phyloP scores from a whole-genome alignment of 2,113 vertebrate genomes.

The Indri indri region DNA sequence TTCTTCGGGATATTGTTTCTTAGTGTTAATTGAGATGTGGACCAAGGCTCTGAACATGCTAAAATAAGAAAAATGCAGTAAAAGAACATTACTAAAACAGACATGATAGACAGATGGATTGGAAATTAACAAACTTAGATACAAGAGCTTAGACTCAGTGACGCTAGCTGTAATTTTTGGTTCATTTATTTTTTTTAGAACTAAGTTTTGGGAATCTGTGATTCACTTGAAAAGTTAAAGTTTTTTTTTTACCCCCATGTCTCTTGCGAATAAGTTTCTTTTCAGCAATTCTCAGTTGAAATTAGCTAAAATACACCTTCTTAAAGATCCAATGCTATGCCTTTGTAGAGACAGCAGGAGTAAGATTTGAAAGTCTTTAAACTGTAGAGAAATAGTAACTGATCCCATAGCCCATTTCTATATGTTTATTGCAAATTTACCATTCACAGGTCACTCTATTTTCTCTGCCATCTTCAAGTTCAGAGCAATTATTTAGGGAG shows the following conservation, averaged over 20 bases:
- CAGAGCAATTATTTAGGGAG: background rate
- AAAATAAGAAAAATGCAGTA: background rate
- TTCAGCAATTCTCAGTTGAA: background rate
- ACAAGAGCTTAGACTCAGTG: background rate
- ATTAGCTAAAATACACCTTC: background rate
- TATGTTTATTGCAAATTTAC: background rate
- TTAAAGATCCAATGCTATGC: background rate
- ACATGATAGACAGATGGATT: background rate
- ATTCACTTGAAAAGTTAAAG: background rate
- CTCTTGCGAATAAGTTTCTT: background rate
- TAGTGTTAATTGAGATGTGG: background rate
- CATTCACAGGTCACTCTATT: background rate
- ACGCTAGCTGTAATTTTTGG: background rate
- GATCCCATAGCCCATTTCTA: background rate
- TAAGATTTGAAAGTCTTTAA: background rate
- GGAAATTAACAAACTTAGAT: background rate
- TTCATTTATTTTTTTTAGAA: background rate
- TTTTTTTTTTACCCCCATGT: background rate
- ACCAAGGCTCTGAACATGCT: background rate
- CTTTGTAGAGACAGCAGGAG: background rate
- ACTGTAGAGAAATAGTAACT: background rate
- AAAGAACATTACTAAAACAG: background rate
- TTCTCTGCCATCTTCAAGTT: background rate
- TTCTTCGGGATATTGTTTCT: background rate
- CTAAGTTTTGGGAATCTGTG: background rate